Evolutionary conservation across 2,888 invertebrate species (phyloP), one percentile per base, ranked within the genome.

Genomic region (Ophion ventricosus): DNA sequence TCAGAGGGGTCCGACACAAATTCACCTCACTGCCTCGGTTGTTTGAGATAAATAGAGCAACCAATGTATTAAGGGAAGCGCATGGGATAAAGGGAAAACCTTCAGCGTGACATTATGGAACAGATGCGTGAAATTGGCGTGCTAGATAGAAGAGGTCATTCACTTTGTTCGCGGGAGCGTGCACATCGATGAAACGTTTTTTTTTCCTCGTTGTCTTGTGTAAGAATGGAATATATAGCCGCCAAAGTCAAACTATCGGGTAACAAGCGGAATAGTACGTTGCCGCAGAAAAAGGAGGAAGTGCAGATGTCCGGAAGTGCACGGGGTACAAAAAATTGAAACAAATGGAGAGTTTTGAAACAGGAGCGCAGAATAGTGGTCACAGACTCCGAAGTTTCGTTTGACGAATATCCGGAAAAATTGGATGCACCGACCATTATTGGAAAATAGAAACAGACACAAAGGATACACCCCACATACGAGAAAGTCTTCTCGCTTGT

Each of bases 381-480:
- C 57, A 43, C 64, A 73, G 43, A 20, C 66, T 57, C 35, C 7
- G 56, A 49, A 54, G 49, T 78, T 79, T 40, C 56, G 66, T 75
- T 57, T 49, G 64, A 56, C 59, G 54, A 82, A 78, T 70, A 82
- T 82, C 63, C 66, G 43, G 70, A 82, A 84, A 84, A 82, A 61
- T 70, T 74, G 56, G 67, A 73, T 84, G 64, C 69, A 69, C 78
- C 67, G 54, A 81, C 61, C 66, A 74, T 78, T 83, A 83, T 83
- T 43, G 74, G 80, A 73, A 78, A 81, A 81, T 69, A 35, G 54
- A 64, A 70, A 81, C 67, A 75, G 57, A 78, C 78, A 78, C 73
- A 81, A 81, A 74, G 78, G 70, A 69, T 23, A 20, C 29, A 67
- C 23, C n/a, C 43, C 43, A 40, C 23, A 63, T 66, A 73, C 57